Base-by-base conservation (phyloP, 2,888 invertebrate genomes). In the Drosophila affinis region DNA sequence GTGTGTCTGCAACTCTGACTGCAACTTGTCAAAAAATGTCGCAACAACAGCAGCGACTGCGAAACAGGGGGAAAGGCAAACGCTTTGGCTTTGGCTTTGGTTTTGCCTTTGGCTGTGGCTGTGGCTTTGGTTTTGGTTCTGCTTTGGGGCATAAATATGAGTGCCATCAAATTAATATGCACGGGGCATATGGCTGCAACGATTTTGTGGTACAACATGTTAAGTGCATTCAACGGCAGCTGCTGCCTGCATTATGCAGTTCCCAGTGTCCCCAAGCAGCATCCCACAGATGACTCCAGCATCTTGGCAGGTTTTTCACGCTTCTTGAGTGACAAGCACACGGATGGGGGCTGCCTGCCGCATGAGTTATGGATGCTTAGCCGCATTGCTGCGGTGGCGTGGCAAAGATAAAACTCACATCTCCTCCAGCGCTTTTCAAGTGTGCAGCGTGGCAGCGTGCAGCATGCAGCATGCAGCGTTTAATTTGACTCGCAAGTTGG, bases 151-250 rank as follows among this genome's bases (percentile, higher is more conserved):
- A 88, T 89, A 87, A 89, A 87, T 87, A 88, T 89, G 87, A 89
- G 88, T 79, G 88, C 87, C 87, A 87, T 87, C 87, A 87, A 87
- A 87, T 87, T 87, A 87, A 87, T 88, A 89, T 89, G 89, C 88
- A 76, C 75, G 76, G 7, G 39, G 83, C 88, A 89, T 86, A 89
- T 88, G 89, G 88, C 77, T 85, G 89, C 39, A 39, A 87, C 89
- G 88, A 87, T 86, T 86, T 89, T 85, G 86, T 85, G 86, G 88
- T 81, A 86, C 83, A 86, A 88, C 89, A 86, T 86, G 86, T 87
- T 89, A 89, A 86, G 86, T 88, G 86, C 77, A 86, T 85, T 79
- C 80, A 72, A 67, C 64, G 79, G 27, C 84, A 79, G 75, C 49
- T 81, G 81, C 48, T 53, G 58, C 70, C 58, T 78, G 88, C 88